Evolutionary conservation across 2,888 invertebrate genomes (phyloP).

Genomic region (Epistrophe grossulariae): DNA sequence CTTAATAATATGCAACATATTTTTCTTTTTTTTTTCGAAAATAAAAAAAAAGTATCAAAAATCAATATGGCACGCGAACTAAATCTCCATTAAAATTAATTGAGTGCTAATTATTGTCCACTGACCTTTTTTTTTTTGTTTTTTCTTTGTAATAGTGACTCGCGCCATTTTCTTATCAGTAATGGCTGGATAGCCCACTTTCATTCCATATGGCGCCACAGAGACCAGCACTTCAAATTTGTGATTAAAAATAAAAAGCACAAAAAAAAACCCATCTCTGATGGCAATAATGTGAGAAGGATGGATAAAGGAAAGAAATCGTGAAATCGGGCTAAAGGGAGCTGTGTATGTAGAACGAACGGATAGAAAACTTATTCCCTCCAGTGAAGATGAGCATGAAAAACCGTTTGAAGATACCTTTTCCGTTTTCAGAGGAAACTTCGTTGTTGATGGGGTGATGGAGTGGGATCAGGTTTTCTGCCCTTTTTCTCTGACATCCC

Average conservation of each 20-base stretch:
- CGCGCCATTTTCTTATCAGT: conserved; percentile 42
- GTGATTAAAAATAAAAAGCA: conserved; percentile 49
- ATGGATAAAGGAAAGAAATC: conserved; percentile 5
- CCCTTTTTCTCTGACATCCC: neutral
- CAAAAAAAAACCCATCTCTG: conserved; percentile 11
- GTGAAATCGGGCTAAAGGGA: neutral
- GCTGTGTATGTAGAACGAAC: neutral
- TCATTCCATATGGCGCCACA: conserved; percentile 60
- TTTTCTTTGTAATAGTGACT: conserved; percentile 5
- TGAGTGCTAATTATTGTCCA: conserved; percentile 48
- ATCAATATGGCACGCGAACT: conserved; percentile 11
- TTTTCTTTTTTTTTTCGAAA: neutral
- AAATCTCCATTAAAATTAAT: neutral
- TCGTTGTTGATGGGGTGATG: neutral
- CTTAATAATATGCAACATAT: neutral
- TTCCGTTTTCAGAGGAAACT: conserved; percentile 49
- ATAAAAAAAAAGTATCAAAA: neutral
- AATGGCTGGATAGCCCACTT: conserved; percentile 26
- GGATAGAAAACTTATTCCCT: conserved; percentile 53
- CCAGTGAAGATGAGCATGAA: conserved; percentile 61
- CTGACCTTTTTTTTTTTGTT: conserved; percentile 40
- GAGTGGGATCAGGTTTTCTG: conserved; percentile 10
- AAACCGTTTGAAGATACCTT: conserved; percentile 63
- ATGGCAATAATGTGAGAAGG: neutral
- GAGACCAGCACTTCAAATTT: conserved; percentile 58